A percentile compares a stretch with the other conserved stretches of the same genome.
phyloP scores from a whole-genome alignment of 2,797 vertebrate species.

The Sebastes trivittatus region DNA sequence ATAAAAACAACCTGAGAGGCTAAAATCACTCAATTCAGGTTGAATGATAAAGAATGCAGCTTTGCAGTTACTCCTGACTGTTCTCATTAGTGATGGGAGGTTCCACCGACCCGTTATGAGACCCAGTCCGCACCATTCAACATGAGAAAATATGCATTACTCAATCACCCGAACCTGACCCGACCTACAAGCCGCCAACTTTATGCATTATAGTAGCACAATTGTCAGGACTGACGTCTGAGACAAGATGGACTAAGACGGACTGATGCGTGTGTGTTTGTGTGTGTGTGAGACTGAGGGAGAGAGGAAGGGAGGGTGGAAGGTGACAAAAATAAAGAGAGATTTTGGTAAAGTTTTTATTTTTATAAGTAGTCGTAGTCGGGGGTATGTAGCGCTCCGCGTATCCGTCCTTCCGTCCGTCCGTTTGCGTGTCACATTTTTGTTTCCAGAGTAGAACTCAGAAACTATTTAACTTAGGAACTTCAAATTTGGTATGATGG shows the following conservation, averaged over 20 bases:
- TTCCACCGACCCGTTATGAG: not conserved
- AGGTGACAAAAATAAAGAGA: not conserved
- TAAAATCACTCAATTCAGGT: not conserved
- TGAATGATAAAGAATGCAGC: not conserved
- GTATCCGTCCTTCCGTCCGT: too few relatives aligned
- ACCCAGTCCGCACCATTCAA: not conserved
- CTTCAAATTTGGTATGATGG: too few relatives aligned
- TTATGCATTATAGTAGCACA: not conserved
- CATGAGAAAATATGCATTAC: not conserved
- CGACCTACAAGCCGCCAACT: too few relatives aligned
- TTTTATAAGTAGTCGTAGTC: not conserved
- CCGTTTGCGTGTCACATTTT: too few relatives aligned
- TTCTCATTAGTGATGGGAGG: not conserved
- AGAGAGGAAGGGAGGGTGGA: not conserved
- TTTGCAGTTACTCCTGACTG: not conserved
- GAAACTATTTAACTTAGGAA: too few relatives aligned
- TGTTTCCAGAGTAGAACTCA: too few relatives aligned
- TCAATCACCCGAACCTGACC: not conserved
- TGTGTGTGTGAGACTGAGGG: too few relatives aligned
- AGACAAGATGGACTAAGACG: not conserved
- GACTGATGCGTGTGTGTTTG: not conserved
- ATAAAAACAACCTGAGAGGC: not conserved
- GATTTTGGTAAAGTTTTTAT: too few relatives aligned
- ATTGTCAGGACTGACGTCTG: not conserved
- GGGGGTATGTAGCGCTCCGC: too few relatives aligned